Evolutionary conservation across 2,888 invertebrate genomes (phyloP).

Genomic region (Taenaris catops): DNA sequence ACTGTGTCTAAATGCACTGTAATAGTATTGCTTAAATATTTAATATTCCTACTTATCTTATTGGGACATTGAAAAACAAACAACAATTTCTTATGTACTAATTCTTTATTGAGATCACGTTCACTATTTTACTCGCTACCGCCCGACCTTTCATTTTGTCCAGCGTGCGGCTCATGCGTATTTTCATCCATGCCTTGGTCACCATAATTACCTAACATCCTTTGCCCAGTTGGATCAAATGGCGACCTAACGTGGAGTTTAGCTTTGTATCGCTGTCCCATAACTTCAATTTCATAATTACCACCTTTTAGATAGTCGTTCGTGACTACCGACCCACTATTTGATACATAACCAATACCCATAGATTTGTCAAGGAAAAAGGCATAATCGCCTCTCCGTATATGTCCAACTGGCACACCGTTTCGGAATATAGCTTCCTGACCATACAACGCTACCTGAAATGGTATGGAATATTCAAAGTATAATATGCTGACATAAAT

Average conservation of each 20-base stretch:
- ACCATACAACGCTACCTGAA: conserved; percentile 88
- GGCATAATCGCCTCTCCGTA: conserved; percentile 91
- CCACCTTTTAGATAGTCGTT: conserved; percentile 84
- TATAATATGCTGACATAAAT: no score
- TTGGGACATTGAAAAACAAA: no score
- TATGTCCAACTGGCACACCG: conserved; percentile 86
- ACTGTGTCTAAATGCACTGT: no score
- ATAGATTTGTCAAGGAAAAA: conserved; percentile 75
- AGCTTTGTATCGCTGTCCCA: conserved; percentile 87
- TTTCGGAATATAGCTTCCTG: conserved; percentile 91
- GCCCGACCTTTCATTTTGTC: conserved; percentile 68
- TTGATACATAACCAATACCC: conserved; percentile 79
- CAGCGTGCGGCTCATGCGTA: conserved; percentile 61
- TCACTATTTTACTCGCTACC: conserved; percentile 56
- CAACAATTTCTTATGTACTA: no score
- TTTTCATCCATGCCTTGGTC: conserved; percentile 57
- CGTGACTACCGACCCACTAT: conserved; percentile 81
- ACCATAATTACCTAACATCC: conserved; percentile 85
- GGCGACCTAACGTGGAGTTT: conserved; percentile 86
- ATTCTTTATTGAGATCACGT: conserved; percentile 37
- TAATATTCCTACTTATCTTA: no score
- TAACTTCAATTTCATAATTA: conserved; percentile 88
- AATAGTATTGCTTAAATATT: no score
- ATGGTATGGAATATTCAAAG: no score
- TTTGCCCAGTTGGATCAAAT: conserved; percentile 89